phyloP scores from a whole-genome alignment of 2,797 vertebrate species.

The Diglossa cyanea region DNA sequence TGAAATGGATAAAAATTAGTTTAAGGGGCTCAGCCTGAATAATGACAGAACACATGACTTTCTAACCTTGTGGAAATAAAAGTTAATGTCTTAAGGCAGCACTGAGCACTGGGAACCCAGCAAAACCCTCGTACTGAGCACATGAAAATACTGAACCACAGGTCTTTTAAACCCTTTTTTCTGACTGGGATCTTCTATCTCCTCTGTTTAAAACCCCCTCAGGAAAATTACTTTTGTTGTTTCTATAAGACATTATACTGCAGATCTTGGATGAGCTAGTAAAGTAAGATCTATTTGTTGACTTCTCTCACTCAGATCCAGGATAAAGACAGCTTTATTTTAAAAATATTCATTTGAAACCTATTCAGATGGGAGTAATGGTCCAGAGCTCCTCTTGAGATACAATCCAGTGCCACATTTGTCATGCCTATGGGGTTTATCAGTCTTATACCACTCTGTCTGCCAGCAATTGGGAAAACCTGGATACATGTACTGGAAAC shows the following conservation, averaged over 20 bases:
- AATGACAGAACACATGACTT: rapidly evolving
- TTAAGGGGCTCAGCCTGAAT: background rate
- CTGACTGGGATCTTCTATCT: background rate
- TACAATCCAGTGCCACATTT: background rate
- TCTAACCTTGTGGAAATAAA: background rate
- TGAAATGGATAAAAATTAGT: background rate
- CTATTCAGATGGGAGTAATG: background rate
- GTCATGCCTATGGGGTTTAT: background rate
- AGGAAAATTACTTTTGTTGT: background rate
- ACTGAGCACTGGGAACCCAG: background rate
- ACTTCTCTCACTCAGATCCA: background rate
- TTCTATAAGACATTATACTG: background rate
- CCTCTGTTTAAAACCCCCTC: background rate
- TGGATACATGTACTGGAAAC: background rate
- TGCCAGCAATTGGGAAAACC: background rate
- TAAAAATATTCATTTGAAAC: background rate
- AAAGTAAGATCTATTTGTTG: background rate
- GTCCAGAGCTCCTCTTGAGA: background rate
- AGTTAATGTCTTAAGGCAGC: background rate
- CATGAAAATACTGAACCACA: background rate
- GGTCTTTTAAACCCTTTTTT: background rate
- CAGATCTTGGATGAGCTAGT: background rate
- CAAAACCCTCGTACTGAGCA: rapidly evolving
- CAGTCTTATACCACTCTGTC: background rate
- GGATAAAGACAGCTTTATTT: background rate